Evolutionary conservation across 2,113 vertebrate species (phyloP), one percentile per base, ranked within the genome.

Genomic region (Oncorhynchus mykiss): DNA sequence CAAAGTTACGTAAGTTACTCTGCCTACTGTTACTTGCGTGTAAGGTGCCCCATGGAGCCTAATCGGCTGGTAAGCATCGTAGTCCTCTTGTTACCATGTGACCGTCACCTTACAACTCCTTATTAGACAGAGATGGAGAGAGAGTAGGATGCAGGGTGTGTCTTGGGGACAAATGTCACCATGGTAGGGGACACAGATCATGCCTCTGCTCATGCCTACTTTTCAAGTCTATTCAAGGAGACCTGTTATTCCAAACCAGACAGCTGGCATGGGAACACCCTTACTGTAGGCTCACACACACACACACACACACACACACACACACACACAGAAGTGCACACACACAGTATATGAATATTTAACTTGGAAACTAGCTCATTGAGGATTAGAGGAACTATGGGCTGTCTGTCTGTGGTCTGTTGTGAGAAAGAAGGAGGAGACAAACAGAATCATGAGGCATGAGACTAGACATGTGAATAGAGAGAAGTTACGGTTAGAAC

Each of bases 281-380:
- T 29, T 65, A 65, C 22, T 34, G 68, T 51, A 60, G 57, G 12
- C 57, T 14, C 8, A 4, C 18, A 8, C 3, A 1, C 16, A 22
- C 29, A 69, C 18, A 22, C 31, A 62, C 22, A 5, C 68, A 66
- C 71, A 31, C 34, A 65, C 72, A 77, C n/a, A 31, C 48, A 78
- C 48, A 72, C 54, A 60, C 25, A 54, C 24, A 25, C 24, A 25
- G 3, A 31, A 31, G 29, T 31, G 29, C 54, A 31, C 51, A 25
- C 13, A 6, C 45, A 22, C n/a, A 34, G 25, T 16, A 34, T 65
- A 80, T 87, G 22, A 87, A 89, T 86, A 81, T 88, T 91, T 88
- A 80, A 85, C 29, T 8, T 81, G 67, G 59, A 89, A 85, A 67
- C 59, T 34, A 69, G 67, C 74, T 81, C 14, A 72, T 24, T 9